Percentiles rank a stretch among this genome's conserved stretches.
Evolutionary conservation across 2,797 vertebrate species (phyloP).

Genomic region (Channallabes apus): DNA sequence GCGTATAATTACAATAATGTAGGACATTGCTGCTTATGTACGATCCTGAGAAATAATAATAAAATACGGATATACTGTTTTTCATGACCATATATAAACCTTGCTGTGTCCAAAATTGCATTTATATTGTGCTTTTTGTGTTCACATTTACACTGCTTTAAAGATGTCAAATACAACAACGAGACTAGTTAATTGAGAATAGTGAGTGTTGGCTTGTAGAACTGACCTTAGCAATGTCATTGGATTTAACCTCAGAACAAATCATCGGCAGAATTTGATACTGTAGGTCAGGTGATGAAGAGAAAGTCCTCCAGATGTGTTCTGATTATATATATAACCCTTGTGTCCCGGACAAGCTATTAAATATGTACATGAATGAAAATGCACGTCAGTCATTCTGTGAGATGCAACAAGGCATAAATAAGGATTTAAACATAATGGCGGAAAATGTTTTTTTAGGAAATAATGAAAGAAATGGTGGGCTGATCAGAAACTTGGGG

Average conservation of each 20-base stretch:
- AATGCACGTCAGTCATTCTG: background rate
- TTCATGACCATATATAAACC: background rate
- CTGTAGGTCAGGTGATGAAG: background rate
- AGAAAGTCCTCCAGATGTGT: background rate
- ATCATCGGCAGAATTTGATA: conserved; percentile 15
- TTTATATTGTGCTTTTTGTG: background rate
- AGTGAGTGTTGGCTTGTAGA: background rate
- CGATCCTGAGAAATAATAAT: background rate
- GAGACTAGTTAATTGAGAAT: background rate
- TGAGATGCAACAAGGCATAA: too few species aligned
- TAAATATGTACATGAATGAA: background rate
- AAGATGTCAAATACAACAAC: background rate
- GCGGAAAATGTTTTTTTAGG: background rate
- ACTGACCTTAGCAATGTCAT: background rate
- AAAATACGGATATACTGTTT: background rate
- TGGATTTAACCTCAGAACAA: background rate
- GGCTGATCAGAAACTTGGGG: too few species aligned
- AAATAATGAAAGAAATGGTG: too few species aligned
- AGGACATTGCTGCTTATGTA: conserved; percentile 1
- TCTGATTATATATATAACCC: background rate
- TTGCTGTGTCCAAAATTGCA: background rate
- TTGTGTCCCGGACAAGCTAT: conserved; percentile 1
- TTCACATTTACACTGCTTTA: background rate
- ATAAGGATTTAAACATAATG: background rate
- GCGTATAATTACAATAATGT: conserved; percentile 1